Evolutionary conservation across 2,888 invertebrate species (phyloP).

Genomic region (Idaea dimidiata): DNA sequence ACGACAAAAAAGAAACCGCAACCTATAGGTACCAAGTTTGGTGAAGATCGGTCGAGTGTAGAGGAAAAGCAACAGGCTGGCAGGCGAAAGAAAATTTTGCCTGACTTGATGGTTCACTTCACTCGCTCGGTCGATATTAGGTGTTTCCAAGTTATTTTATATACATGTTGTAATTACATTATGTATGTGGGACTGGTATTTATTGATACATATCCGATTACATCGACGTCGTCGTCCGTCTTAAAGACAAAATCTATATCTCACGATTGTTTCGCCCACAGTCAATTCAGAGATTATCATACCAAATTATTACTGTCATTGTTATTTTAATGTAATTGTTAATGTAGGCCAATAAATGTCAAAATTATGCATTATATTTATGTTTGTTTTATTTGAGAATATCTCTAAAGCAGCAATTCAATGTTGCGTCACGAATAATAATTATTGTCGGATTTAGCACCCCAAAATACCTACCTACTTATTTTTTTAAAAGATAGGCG

Average conservation of each 20-base stretch:
- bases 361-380: constrained; percentile 42
- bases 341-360: constrained; percentile 43
- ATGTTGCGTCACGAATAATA: too few relatives aligned
- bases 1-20: too few relatives aligned
- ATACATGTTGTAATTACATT: not conserved
- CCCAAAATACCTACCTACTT: too few relatives aligned
- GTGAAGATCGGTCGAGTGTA: too few relatives aligned
- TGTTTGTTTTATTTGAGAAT: constrained; percentile 23
- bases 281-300: not conserved
- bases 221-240: constrained; percentile 13
- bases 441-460: too few relatives aligned
- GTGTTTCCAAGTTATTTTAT: not conserved
- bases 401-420: too few relatives aligned
- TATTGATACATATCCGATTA: constrained; percentile 2
- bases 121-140: not conserved
- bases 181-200: not conserved
- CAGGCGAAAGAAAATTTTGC: too few relatives aligned
- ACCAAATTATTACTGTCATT: not conserved
- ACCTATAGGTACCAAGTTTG: too few relatives aligned
- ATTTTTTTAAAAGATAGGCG: too few relatives aligned
- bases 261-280: not conserved
- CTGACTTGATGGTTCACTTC: too few relatives aligned
- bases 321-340: constrained; percentile 25
- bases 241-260: not conserved
- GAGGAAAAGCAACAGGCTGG: too few relatives aligned